A percentile compares a stretch with the other conserved stretches of the same genome.
Conservation (phyloP, 2,797 vertebrate genomes). For the Triplophysa yarkandensis region DNA sequence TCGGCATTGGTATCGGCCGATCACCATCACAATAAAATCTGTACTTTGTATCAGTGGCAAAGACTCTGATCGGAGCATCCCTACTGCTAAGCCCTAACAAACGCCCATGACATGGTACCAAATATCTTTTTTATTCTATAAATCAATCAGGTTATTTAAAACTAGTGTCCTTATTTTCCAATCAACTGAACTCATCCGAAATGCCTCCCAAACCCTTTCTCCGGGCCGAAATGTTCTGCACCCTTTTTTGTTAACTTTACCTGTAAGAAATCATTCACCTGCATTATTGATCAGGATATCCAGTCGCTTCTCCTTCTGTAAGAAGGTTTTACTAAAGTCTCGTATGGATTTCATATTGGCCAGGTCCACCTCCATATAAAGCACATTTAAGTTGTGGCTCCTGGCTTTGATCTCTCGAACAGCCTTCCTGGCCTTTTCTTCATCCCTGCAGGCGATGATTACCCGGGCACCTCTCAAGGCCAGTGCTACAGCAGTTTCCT, state of each 20-base stretch:
- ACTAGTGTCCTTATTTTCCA: background rate
- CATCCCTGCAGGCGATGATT: constrained; percentile 75
- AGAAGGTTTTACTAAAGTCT: constrained; percentile 74
- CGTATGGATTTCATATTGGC: constrained; percentile 75
- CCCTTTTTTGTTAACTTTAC: too few species aligned
- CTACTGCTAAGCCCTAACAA: too few species aligned
- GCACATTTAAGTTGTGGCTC: constrained; percentile 73
- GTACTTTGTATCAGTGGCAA: too few species aligned
- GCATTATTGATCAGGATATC: constrained; percentile 81
- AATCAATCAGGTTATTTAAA: background rate
- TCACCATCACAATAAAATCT: too few species aligned
- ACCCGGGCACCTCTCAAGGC: constrained; percentile 78
- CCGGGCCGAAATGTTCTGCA: background rate
- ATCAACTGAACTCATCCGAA: background rate
- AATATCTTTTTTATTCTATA: background rate
- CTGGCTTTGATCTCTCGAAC: constrained; percentile 74
- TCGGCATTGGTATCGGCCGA: too few species aligned
- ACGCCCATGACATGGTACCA: background rate
- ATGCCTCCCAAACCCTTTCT: too few species aligned
- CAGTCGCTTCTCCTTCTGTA: constrained; percentile 77
- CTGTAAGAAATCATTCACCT: constrained; percentile 67
- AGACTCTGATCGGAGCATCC: too few species aligned
- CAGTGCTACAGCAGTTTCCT: constrained; percentile 77
- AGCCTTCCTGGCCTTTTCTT: constrained; percentile 70
- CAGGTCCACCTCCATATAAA: constrained; percentile 76